A percentile compares a stretch with the other conserved stretches of the same genome.
Conservation (phyloP, 2,888 invertebrate species). For the Aphelenchoides bicaudatus region DNA sequence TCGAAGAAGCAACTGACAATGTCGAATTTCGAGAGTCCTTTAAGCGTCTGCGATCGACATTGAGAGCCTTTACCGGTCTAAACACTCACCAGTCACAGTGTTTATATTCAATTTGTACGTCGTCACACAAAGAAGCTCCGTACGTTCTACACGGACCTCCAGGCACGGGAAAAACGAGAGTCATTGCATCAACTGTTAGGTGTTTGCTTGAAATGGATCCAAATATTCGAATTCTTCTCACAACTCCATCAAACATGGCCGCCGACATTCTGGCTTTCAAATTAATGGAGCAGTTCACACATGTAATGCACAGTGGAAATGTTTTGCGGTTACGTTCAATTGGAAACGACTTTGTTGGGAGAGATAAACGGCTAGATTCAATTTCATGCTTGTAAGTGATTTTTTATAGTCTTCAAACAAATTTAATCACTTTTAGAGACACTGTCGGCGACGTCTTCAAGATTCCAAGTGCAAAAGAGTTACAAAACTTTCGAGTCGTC, state of each 20-base stretch:
- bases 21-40: neutral
- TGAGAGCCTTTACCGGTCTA: too few relatives aligned
- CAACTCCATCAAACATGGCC: conserved; percentile 18
- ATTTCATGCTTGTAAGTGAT: conserved; percentile 1
- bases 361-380: conserved; percentile 1
- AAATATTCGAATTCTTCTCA: conserved; percentile 12
- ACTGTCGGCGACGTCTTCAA: neutral
- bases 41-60: too few relatives aligned
- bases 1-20: neutral
- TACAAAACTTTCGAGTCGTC: conserved; percentile 27
- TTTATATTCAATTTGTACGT: neutral
- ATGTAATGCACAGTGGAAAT: neutral
- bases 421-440: too few relatives aligned
- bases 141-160: conserved; percentile 16
- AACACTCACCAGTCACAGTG: neutral
- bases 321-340: conserved; percentile 3
- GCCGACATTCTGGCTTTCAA: conserved; percentile 6
- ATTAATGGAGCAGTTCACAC: conserved; percentile 2
- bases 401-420: neutral
- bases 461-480: neutral
- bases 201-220: neutral
- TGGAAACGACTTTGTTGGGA: neutral
- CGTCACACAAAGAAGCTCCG: neutral
- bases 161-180: conserved; percentile 15
- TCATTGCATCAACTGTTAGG: conserved; percentile 10